These are phyloP conservation scores for Nothura maculosa DNA, from an alignment of 2,797 vertebrate genomes.

Conservation along the genomic window DNA sequence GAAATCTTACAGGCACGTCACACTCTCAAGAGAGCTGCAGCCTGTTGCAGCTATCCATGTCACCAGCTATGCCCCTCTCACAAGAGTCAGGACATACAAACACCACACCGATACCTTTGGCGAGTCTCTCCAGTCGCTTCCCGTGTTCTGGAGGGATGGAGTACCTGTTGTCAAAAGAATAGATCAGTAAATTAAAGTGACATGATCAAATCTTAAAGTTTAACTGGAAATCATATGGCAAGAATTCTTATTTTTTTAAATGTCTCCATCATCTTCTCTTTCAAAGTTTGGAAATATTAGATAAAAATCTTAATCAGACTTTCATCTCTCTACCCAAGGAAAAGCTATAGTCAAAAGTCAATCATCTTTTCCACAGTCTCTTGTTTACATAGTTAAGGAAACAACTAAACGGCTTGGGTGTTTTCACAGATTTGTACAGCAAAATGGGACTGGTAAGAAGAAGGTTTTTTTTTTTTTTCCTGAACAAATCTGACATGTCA, in stretches of 20 bases:
- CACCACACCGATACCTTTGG: slow-evolving; percentile 87
- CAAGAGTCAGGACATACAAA: neutral
- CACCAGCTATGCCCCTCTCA: too few relatives aligned
- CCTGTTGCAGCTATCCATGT: neutral
- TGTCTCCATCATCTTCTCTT: neutral
- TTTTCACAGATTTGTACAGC: neutral
- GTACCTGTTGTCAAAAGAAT: slow-evolving; percentile 85
- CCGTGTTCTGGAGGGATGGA: slow-evolving; percentile 95
- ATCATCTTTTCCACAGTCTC: neutral
- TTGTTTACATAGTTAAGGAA: neutral
- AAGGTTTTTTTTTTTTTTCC: neutral
- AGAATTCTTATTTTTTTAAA: neutral
- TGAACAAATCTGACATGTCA: neutral
- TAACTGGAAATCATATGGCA: neutral
- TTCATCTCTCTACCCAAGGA: neutral
- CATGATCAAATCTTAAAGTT: neutral
- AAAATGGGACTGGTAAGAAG: neutral
- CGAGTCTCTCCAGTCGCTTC: slow-evolving; percentile 94
- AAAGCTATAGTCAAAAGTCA: neutral
- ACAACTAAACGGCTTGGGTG: neutral
- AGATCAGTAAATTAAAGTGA: neutral
- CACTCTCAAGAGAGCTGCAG: neutral
- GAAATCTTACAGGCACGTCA: accelerated
- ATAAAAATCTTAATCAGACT: neutral
- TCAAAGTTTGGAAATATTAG: neutral